Conservation (phyloP, 2,797 vertebrate genomes). For the Lycodopsis pacificus region DNA sequence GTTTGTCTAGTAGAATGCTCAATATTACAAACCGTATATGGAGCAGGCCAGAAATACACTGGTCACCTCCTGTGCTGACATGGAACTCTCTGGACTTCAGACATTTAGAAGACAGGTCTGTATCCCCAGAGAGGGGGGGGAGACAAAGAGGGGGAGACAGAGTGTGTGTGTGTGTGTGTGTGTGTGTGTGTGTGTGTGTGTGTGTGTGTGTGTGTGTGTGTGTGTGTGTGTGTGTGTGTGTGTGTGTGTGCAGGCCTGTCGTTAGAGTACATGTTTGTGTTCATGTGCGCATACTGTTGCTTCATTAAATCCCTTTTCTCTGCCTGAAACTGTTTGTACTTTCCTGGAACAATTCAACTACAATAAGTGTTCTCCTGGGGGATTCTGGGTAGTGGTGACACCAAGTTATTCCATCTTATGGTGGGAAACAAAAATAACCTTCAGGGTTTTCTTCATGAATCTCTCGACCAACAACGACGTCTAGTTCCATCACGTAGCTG, state of each 20-base stretch:
- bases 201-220: constrained; percentile 12
- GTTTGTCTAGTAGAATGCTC: constrained; percentile 9
- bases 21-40: constrained; percentile 43
- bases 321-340: constrained; percentile 8
- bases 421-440: constrained; percentile 6
- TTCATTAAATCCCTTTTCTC: constrained; percentile 8
- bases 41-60: constrained; percentile 41
- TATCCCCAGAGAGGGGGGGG: neutral
- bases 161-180: constrained; percentile 1
- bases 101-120: neutral
- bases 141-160: too few species aligned
- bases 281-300: neutral
- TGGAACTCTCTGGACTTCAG: constrained; percentile 31
- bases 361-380: constrained; percentile 29
- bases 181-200: neutral
- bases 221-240: neutral
- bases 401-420: neutral
- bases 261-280: constrained; percentile 22
- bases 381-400: constrained; percentile 36
- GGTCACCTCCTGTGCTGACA: constrained; percentile 36
- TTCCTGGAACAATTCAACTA: constrained; percentile 17
- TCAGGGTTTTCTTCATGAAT: constrained; percentile 11
- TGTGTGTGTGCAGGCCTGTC: neutral
- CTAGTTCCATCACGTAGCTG: neutral
- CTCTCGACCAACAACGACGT: neutral